A percentile compares a stretch with the other conserved stretches of the same genome.
These are phyloP conservation scores for Eristalinus sepulchralis DNA, from an alignment of 2,888 invertebrate species.

Conservation along the genomic window DNA sequence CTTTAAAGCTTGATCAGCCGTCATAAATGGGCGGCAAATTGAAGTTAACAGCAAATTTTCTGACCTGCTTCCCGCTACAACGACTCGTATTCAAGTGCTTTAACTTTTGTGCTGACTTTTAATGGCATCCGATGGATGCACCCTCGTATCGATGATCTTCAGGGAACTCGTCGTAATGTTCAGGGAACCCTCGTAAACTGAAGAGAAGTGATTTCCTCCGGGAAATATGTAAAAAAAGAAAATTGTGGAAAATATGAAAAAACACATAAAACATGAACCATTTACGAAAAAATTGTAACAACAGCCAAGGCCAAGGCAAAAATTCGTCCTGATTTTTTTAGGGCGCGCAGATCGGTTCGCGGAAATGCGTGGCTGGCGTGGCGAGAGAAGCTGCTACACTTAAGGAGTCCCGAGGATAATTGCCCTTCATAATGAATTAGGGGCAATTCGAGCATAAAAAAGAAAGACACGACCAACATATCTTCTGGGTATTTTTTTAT, in stretches of 20 bases:
- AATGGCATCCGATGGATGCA: not conserved
- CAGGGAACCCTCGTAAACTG: conserved; percentile 45
- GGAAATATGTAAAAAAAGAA: conserved; percentile 31
- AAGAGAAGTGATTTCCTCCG: conserved; percentile 8
- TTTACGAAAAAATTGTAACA: conserved; percentile 54
- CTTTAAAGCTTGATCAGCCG: conserved; percentile 70
- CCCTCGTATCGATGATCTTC: not conserved
- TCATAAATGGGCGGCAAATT: conserved; percentile 69
- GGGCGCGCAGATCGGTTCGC: conserved; percentile 32
- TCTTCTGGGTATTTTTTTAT: not conserved
- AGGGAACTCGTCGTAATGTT: conserved; percentile 1
- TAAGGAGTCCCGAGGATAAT: conserved; percentile 41
- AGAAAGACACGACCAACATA: conserved; percentile 4
- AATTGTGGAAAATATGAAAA: not conserved
- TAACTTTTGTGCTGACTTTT: not conserved
- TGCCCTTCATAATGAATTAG: conserved; percentile 6
- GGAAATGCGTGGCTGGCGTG: conserved; percentile 3
- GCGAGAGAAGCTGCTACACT: conserved; percentile 48
- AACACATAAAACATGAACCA: conserved; percentile 34
- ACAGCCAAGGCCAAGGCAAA: conserved; percentile 36
- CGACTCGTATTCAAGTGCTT: not conserved
- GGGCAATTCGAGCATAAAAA: conserved; percentile 20
- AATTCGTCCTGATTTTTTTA: conserved; percentile 41
- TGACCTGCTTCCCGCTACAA: conserved; percentile 11
- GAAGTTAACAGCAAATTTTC: conserved; percentile 59